A percentile compares a stretch with the other conserved stretches of the same genome.
These are phyloP conservation scores for Clamator glandarius DNA, from an alignment of 2,797 vertebrate species.

Conservation along the genomic window DNA sequence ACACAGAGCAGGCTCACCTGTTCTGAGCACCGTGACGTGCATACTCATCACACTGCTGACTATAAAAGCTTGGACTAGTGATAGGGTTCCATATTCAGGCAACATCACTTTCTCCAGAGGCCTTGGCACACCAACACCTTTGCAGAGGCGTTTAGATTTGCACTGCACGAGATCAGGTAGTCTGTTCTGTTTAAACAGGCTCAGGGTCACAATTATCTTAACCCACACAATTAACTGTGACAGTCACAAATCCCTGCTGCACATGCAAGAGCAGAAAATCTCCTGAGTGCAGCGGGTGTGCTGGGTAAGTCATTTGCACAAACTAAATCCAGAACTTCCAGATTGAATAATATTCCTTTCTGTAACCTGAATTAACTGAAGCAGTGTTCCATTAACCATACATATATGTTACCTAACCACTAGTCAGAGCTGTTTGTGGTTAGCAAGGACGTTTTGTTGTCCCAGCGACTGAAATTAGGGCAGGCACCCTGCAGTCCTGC, in stretches of 20 bases:
- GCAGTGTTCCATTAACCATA: not conserved
- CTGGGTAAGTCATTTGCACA: not conserved
- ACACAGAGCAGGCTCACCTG: not conserved
- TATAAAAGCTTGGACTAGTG: fast-evolving
- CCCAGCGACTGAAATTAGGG: not conserved
- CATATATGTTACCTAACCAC: not conserved
- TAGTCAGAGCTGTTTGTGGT: not conserved
- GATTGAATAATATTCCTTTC: not conserved
- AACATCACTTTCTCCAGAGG: not conserved
- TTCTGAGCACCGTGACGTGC: not conserved
- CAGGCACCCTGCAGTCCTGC: not conserved
- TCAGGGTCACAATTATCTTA: not conserved
- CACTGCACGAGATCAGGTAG: not conserved
- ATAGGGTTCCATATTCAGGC: not conserved
- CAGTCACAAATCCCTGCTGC: not conserved
- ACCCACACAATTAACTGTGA: not conserved
- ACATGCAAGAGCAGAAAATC: not conserved
- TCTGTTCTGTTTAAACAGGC: not conserved
- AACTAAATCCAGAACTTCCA: not conserved
- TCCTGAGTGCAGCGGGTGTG: fast-evolving
- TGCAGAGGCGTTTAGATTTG: not conserved
- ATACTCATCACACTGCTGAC: fast-evolving
- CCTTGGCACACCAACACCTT: not conserved
- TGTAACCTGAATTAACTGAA: not conserved
- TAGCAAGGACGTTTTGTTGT: not conserved